These are phyloP conservation scores for Myotis planiceps DNA, from an alignment of 2,797 vertebrate genomes.

Conservation along the genomic window DNA sequence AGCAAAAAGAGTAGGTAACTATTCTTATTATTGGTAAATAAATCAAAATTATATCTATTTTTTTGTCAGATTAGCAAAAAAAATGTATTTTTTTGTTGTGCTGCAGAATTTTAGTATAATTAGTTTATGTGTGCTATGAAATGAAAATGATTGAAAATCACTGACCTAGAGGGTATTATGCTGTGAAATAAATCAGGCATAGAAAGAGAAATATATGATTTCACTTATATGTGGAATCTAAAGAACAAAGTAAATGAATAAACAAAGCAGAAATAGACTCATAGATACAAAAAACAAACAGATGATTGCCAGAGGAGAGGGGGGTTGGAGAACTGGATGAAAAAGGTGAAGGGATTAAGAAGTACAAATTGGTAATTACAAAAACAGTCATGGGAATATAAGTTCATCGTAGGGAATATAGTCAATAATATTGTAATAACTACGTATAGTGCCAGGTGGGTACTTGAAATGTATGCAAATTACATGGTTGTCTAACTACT, in stretches of 20 bases:
- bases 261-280: not conserved
- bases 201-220: not conserved
- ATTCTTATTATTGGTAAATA: not conserved
- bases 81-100: not conserved
- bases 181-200: not conserved
- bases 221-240: not conserved
- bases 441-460: not conserved
- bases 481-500: not conserved
- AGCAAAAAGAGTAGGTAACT: not conserved
- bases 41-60: not conserved
- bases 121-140: not conserved
- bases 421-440: not conserved
- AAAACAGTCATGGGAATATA: not conserved
- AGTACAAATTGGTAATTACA: not conserved
- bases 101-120: not conserved
- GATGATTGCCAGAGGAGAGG: not conserved
- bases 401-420: not conserved
- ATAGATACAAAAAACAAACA: not conserved
- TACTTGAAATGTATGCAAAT: not conserved
- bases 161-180: not conserved
- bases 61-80: not conserved
- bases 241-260: not conserved
- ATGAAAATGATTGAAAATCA: not conserved
- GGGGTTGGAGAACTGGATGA: not conserved
- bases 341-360: not conserved